phyloP scores from a whole-genome alignment of 2,113 vertebrate genomes.

The Apus apus region DNA sequence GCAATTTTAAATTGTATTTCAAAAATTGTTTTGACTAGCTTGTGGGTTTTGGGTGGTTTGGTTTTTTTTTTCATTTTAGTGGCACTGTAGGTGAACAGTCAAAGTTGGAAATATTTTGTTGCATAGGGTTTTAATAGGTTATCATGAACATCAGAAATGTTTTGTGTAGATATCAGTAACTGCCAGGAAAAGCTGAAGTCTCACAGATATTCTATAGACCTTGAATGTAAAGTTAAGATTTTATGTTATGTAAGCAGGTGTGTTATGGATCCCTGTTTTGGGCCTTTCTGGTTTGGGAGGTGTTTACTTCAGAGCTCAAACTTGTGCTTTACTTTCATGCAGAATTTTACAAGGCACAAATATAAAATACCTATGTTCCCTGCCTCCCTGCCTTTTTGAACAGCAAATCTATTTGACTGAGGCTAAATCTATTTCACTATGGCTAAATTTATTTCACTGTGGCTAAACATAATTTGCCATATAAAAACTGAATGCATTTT shows the following conservation, averaged over 20 bases:
- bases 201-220: not conserved
- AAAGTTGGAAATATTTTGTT: not conserved
- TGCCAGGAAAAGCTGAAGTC: not conserved
- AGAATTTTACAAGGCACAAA: not conserved
- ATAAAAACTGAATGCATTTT: not conserved
- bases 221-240: not conserved
- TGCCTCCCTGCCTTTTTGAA: not conserved
- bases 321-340: not conserved
- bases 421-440: not conserved
- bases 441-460: not conserved
- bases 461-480: not conserved
- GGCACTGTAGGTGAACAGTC: not conserved
- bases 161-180: not conserved
- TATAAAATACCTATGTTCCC: not conserved
- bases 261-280: not conserved
- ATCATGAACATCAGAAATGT: not conserved
- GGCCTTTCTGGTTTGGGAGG: not conserved
- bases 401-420: not conserved
- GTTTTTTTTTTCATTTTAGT: not conserved
- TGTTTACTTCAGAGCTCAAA: not conserved
- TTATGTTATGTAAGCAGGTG: not conserved
- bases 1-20: not conserved
- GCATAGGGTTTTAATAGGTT: not conserved
- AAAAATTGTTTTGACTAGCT: not conserved
- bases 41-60: not conserved